Evolutionary conservation across 2,888 invertebrate species (phyloP).

Genomic region (Maniola hyperantus): DNA sequence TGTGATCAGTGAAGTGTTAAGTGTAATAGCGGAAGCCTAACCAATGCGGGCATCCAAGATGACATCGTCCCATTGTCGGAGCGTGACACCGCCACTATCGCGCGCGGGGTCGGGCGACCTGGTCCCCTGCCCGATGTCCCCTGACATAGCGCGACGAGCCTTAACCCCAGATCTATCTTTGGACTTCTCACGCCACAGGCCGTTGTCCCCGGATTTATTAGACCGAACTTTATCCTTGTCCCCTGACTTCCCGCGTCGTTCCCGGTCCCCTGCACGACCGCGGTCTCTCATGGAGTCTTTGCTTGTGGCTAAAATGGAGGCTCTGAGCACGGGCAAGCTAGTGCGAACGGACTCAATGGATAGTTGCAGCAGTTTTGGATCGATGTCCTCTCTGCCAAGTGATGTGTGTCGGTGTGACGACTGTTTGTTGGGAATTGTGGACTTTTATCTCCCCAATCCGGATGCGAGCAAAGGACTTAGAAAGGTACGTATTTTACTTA

Average conservation of each 20-base stretch:
- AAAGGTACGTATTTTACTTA: constrained; percentile 79
- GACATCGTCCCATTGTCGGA: constrained; percentile 78
- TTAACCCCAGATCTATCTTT: constrained; percentile 70
- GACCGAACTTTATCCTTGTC: constrained; percentile 73
- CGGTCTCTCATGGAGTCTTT: constrained; percentile 91
- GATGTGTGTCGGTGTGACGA: constrained; percentile 93
- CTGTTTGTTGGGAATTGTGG: constrained; percentile 91
- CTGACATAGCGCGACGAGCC: constrained; percentile 64
- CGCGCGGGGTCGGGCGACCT: constrained; percentile 74
- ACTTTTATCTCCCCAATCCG: constrained; percentile 85
- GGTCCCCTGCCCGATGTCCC: constrained; percentile 56
- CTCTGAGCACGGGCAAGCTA: constrained; percentile 82
- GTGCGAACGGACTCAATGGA: constrained; percentile 90
- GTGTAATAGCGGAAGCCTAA: constrained; percentile 42
- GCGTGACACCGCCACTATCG: constrained; percentile 77
- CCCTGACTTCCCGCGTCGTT: constrained; percentile 72
- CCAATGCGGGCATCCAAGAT: constrained; percentile 78
- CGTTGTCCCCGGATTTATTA: constrained; percentile 70
- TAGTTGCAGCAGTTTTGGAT: constrained; percentile 87
- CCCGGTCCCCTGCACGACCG: constrained; percentile 83
- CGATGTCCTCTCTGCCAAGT: constrained; percentile 86
- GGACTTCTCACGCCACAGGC: constrained; percentile 61
- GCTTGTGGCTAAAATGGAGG: constrained; percentile 91
- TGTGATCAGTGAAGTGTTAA: constrained; percentile 36
- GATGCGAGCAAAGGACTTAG: constrained; percentile 79